These are phyloP conservation scores for Drosophila dunni DNA, from an alignment of 1,140 invertebrate species.

Conservation along the genomic window DNA sequence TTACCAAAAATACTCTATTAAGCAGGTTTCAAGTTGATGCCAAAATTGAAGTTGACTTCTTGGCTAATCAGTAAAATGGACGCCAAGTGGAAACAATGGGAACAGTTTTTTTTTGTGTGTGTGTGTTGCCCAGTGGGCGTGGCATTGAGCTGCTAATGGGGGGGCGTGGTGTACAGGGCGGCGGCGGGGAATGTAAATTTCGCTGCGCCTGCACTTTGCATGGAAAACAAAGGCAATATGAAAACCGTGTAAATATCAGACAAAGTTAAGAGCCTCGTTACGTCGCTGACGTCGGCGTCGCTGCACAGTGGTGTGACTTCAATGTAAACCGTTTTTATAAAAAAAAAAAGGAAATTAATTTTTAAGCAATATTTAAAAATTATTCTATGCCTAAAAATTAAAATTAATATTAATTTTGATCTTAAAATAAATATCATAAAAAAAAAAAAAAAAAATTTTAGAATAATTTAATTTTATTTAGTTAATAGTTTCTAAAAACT, in stretches of 20 bases:
- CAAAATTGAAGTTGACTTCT: constrained; percentile 26
- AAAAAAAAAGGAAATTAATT: too few species aligned
- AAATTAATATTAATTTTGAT: too few species aligned
- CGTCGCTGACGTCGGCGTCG: background rate
- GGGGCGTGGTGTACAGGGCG: background rate
- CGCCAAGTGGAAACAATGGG: constrained; percentile 22
- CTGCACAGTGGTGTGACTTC: too few species aligned
- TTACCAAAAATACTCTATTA: constrained; percentile 3
- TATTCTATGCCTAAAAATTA: too few species aligned
- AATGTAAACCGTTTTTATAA: too few species aligned
- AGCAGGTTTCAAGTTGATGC: constrained; percentile 37
- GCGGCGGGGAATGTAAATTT: background rate
- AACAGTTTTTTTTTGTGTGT: constrained; percentile 13
- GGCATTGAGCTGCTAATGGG: background rate
- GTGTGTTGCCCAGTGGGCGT: constrained; percentile 3
- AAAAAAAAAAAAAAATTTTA: too few species aligned
- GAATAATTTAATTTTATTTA: too few species aligned
- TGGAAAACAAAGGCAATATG: constrained; percentile 29
- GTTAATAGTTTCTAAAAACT: too few species aligned
- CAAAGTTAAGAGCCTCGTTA: constrained; percentile 40
- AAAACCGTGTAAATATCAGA: constrained; percentile 47
- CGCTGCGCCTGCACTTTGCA: constrained; percentile 46
- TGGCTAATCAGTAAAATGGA: constrained; percentile 47
- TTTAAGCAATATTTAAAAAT: too few species aligned
- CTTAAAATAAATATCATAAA: too few species aligned